Percentiles rank a stretch among this genome's conserved stretches.
Evolutionary conservation across 2,888 invertebrate genomes (phyloP).

Genomic region (Drosophila parthenogenetica): DNA sequence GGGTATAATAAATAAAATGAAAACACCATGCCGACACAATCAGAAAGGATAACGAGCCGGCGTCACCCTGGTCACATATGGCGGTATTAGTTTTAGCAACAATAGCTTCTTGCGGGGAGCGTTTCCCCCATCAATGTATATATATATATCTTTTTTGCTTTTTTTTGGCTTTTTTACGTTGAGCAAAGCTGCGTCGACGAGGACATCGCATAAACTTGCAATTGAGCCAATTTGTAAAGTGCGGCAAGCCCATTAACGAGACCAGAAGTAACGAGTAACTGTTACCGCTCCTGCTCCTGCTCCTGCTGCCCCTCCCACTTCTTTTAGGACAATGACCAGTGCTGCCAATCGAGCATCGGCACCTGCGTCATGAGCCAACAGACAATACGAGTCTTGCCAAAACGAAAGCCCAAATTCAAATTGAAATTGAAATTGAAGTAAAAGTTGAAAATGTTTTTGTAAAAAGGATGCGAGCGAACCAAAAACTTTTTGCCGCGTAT

Average conservation of each 20-base stretch:
- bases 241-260: conserved; percentile 79
- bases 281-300: not conserved
- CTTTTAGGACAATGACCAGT: conserved; percentile 33
- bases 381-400: not conserved
- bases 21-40: conserved; percentile 62
- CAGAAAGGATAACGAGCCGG: conserved; percentile 72
- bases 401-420: not conserved
- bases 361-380: conserved; percentile 55
- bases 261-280: conserved; percentile 14
- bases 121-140: not conserved
- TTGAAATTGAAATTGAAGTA: not conserved
- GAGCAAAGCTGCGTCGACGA: conserved; percentile 7
- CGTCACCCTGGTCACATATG: conserved; percentile 81
- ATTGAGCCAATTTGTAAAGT: conserved; percentile 85
- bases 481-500: conserved; percentile 43
- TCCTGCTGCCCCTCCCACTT: conserved; percentile 6
- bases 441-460: conserved; percentile 1
- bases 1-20: conserved; percentile 34
- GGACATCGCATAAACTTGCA: conserved; percentile 84
- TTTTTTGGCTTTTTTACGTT: not conserved
- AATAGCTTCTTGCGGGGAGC: conserved; percentile 30
- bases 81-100: conserved; percentile 76
- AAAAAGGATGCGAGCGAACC: not conserved
- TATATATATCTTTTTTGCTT: not conserved
- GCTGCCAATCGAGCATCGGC: conserved; percentile 63